Base-by-base conservation (phyloP, 2,797 vertebrate species). In the Fringilla coelebs region DNA sequence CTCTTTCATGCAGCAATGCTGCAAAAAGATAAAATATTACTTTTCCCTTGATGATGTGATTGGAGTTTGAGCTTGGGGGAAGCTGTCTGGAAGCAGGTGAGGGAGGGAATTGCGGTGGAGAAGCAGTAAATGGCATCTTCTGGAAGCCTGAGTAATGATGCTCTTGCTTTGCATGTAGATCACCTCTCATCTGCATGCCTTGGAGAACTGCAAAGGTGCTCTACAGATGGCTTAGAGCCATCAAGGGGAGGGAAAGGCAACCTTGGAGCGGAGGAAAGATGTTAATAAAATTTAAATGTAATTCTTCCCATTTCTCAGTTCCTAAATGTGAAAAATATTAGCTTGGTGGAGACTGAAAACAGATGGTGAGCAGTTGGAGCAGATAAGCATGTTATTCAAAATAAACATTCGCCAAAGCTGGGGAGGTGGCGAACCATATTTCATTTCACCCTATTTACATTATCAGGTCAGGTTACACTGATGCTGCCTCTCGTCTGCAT, bases 341-440 rank as follows among this genome's bases (percentile, higher is more conserved):
- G 96, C 97, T 98, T 97, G 94, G 89, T 97, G 96, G 95, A 98
- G 97, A 97, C 94, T 96, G 97, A 97, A 98, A 98, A 98, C 98
- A 99, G 98, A 98, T 99, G 98, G 98, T 98, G 96, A 98, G 97
- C 98, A 98, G 96, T 97, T 98, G 97, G 97, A 98, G 95, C 97
- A 98, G 98, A 98, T 98, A 98, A 95, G 97, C 97, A 88, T 98
- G 97, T 98, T 98, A 97, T 97, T 98, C 96, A 97, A 97, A 98
- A 98, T 98, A 98, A 98, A 98, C 97, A 98, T 98, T 98, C 98
- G 96, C 98, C 97, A 96, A 93, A 97, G 94, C 97, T 97, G 96
- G 97, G 96, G 95, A 96, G 96, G 94, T 96, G 97, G 93, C 73
- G 82, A 97, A 96, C 96, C 97, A 93, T 97, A 96, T 97, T 97